Evolutionary conservation across 2,888 invertebrate genomes (phyloP).

Genomic region (Aphidius colemani): DNA sequence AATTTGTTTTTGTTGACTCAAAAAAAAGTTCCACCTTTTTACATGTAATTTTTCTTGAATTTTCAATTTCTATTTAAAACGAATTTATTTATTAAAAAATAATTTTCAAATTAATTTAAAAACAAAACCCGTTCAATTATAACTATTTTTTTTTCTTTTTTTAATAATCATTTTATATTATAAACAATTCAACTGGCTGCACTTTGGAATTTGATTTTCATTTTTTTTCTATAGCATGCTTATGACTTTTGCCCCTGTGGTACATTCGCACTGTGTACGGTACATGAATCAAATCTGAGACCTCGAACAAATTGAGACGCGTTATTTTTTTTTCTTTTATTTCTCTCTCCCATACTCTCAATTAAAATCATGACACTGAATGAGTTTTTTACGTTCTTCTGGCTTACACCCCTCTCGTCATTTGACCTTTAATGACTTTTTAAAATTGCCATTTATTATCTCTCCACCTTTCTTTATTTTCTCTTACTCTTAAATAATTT

Average conservation of each 20-base stretch:
- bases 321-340: not conserved
- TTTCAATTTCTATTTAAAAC: too few relatives aligned
- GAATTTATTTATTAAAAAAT: too few relatives aligned
- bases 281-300: slow-evolving; percentile 13
- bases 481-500: too few relatives aligned
- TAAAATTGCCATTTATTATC: slow-evolving; percentile 36
- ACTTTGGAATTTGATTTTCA: slow-evolving; percentile 21
- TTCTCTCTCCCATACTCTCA: not conserved
- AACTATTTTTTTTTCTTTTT: too few relatives aligned
- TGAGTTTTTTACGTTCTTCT: not conserved
- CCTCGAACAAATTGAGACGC: slow-evolving; percentile 37
- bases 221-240: slow-evolving; percentile 18
- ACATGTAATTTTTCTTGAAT: too few relatives aligned
- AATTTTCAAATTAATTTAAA: too few relatives aligned
- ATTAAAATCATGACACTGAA: not conserved
- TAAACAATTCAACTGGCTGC: slow-evolving; percentile 22
- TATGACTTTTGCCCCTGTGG: slow-evolving; percentile 22
- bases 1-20: too few relatives aligned
- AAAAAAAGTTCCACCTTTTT: too few relatives aligned
- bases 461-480: not conserved
- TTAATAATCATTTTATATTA: too few relatives aligned
- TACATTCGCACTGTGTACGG: slow-evolving; percentile 11
- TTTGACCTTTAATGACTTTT: slow-evolving; percentile 35
- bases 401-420: too few relatives aligned
- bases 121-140: too few relatives aligned